Evolutionary conservation across 2,888 invertebrate species (phyloP).

Genomic region (Hirtodrosophila confusa): DNA sequence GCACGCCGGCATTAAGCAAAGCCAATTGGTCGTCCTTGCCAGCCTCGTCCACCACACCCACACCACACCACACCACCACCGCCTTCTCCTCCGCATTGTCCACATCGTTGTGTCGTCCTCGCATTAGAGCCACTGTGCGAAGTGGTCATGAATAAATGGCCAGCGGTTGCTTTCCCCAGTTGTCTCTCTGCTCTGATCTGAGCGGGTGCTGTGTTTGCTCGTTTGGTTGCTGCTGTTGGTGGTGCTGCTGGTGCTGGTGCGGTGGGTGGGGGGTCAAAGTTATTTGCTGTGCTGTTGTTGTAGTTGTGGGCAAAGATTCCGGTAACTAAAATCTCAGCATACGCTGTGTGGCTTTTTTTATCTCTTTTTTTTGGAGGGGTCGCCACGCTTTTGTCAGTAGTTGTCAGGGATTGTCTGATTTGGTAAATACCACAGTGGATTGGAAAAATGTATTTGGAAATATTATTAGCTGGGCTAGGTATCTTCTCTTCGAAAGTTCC

Average conservation of each 20-base stretch:
- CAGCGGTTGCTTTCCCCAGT: slow-evolving; percentile 38
- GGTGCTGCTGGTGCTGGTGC: not conserved
- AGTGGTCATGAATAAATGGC: slow-evolving; percentile 74
- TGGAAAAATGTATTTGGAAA: not conserved
- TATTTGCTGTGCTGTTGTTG: slow-evolving; percentile 37
- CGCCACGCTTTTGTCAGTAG: slow-evolving; percentile 13
- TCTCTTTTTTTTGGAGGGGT: slow-evolving; percentile 37
- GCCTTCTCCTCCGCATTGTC: slow-evolving; percentile 34
- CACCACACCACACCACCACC: too few relatives aligned
- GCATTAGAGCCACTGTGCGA: slow-evolving; percentile 48
- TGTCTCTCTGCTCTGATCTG: slow-evolving; percentile 11
- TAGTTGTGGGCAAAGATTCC: slow-evolving; percentile 50
- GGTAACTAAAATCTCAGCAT: slow-evolving; percentile 73
- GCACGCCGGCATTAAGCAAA: slow-evolving; percentile 75
- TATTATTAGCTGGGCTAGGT: too few relatives aligned
- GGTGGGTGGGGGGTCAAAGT: slow-evolving; percentile 22
- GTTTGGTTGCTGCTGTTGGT: slow-evolving; percentile 10
- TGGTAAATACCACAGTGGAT: not conserved
- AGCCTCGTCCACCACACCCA: not conserved
- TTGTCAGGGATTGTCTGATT: slow-evolving; percentile 13
- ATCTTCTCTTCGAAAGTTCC: too few relatives aligned
- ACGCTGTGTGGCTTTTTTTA: slow-evolving; percentile 47
- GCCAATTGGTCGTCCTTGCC: slow-evolving; percentile 66
- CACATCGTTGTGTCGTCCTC: slow-evolving; percentile 44
- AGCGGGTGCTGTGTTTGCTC: slow-evolving; percentile 15